These are phyloP conservation scores for Eremophila alpestris DNA, from an alignment of 2,797 vertebrate genomes.

Conservation along the genomic window DNA sequence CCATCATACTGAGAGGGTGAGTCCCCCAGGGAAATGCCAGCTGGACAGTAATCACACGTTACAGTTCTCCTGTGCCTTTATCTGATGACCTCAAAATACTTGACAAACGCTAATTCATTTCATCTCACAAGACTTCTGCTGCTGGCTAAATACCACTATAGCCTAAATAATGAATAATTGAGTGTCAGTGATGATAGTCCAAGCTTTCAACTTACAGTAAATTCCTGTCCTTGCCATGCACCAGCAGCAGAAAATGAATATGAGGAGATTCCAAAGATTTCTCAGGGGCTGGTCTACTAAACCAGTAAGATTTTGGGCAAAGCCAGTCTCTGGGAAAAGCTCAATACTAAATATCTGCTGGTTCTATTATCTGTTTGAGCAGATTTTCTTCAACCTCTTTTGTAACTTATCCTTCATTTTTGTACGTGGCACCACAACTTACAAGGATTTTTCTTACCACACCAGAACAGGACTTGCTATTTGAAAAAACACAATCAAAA, in stretches of 20 bases:
- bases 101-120: background rate
- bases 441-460: slow-evolving; percentile 7
- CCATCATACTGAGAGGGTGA: background rate
- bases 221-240: background rate
- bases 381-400: background rate
- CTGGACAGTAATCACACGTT: background rate
- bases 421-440: background rate
- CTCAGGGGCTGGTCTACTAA: background rate
- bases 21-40: background rate
- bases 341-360: background rate
- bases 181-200: background rate
- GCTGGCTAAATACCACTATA: background rate
- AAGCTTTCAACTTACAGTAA: background rate
- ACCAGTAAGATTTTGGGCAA: background rate
- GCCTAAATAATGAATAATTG: background rate
- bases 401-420: background rate
- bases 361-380: background rate
- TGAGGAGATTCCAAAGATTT: background rate
- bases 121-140: background rate
- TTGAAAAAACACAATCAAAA: background rate
- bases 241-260: background rate
- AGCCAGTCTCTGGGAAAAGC: background rate
- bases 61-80: background rate
- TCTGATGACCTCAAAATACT: background rate
- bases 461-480: background rate